Conservation (phyloP, 2,797 vertebrate genomes). For the Enteromius anoplus region DNA sequence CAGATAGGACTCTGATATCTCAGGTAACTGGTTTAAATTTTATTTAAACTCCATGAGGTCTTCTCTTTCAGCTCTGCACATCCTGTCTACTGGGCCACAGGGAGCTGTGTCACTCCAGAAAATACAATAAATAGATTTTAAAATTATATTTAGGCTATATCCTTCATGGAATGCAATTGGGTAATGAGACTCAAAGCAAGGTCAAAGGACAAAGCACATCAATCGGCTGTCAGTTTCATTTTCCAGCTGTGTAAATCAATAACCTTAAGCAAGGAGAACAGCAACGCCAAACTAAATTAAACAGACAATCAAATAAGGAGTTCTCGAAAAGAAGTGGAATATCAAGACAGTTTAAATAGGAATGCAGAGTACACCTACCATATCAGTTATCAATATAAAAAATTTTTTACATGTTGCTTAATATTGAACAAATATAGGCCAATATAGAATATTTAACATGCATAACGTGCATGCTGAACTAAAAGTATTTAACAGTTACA, state of each 20-base stretch:
- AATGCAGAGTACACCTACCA: background rate
- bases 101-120: constrained; percentile 18
- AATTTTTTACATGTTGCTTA: background rate
- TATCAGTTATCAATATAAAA: background rate
- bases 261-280: constrained; percentile 1
- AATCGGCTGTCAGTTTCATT: constrained; percentile 37
- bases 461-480: background rate
- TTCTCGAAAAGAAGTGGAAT: background rate
- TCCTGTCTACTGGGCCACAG: background rate
- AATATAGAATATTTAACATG: background rate
- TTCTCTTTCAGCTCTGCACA: constrained; percentile 16
- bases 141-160: background rate
- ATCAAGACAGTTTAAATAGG: background rate
- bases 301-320: background rate
- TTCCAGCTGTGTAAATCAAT: constrained; percentile 33
- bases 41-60: constrained; percentile 6
- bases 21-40: constrained; percentile 26
- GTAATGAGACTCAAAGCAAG: constrained; percentile 14
- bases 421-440: background rate
- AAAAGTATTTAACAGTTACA: background rate
- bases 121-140: constrained; percentile 23
- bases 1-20: constrained; percentile 14
- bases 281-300: background rate
- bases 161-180: constrained; percentile 23
- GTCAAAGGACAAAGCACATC: constrained; percentile 36